Evolutionary conservation across 2,888 invertebrate species (phyloP).

Genomic region (Agonopterix arenella): DNA sequence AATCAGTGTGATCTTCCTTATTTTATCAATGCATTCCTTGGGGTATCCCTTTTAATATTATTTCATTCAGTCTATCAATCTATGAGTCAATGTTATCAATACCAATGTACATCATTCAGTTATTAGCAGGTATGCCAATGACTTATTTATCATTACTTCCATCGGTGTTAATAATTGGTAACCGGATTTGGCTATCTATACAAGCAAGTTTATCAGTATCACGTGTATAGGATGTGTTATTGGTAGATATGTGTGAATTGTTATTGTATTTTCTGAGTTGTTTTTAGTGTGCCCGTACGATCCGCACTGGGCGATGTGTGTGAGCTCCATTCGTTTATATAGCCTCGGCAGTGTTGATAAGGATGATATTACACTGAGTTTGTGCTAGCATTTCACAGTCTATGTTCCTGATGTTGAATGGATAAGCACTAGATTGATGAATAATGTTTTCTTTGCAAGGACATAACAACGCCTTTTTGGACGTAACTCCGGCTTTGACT

Average conservation of each 20-base stretch:
- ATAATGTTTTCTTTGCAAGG: no score
- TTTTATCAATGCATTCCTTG: conserved; percentile 16
- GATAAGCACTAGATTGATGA: not conserved
- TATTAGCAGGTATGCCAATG: no score
- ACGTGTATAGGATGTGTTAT: no score
- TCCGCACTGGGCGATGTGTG: conserved; percentile 61
- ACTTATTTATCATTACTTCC: no score
- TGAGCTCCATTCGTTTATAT: conserved; percentile 36
- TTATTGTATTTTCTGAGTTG: conserved; percentile 16
- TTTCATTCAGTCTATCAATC: not conserved
- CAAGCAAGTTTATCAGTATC: no score
- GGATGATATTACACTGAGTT: conserved; percentile 13
- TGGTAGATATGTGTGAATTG: not conserved
- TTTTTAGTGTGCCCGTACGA: conserved; percentile 62
- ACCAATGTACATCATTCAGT: no score
- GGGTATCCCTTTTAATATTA: conserved; percentile 13
- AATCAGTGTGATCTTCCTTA: not conserved
- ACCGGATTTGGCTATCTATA: no score
- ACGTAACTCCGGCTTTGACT: no score
- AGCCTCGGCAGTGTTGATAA: conserved; percentile 34
- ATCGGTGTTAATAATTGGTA: no score
- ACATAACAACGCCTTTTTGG: no score
- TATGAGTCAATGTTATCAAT: no score
- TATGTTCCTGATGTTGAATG: not conserved
- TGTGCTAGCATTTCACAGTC: no score